Base-by-base conservation (phyloP, 64 coral and sea anemone genomes). In the Montipora sp. region DNA sequence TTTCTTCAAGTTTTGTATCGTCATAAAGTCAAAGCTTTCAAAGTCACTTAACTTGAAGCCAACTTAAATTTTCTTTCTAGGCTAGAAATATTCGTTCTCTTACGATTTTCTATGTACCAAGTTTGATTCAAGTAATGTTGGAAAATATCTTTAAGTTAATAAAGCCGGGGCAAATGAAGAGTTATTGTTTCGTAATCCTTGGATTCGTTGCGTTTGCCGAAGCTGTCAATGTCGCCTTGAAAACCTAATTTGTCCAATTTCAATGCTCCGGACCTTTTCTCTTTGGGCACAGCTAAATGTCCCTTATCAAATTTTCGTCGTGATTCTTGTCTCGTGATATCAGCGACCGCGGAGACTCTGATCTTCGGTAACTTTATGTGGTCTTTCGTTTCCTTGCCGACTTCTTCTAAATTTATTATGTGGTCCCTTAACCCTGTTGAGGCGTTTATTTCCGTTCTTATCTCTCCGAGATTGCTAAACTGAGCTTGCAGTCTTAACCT, bases 381-480 rank as follows among this genome's bases (percentile, higher is more conserved):
- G n/a, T 91, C 69, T 73, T 81, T 91, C 48, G 78, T 18, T 45
- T 81, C 89, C 70, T 48, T 74, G 18, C 80, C 72, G 2, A 27
- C 79, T 12, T 59, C 63, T 12, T 80, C 66, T 75, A 84, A 73
- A 53, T 84, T 66, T 50, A 8, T 50, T 16, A n/a, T 75, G 18
- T 76, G 53, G 3, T 77, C 82, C 8, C 80, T 73, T 60, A 92
- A 85, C 60, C 80, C 80, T 2, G 71, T 75, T 10, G 80, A 65
- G 0, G 47, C 57, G 48, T 92, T 77, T 55, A 61, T 65, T 73
- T 93, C 80, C 15, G 48, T 47, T 8, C 59, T 47, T 70, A 89
- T 90, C 14, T 51, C 83, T 14, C 83, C 87, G 13, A 77, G 47
- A 77, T 87, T 73, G 70, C 94, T 92, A 47, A 95, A 92, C 65